Evolutionary conservation across 2,113 vertebrate genomes (phyloP).

Genomic region (Rhinoptilus africanus): DNA sequence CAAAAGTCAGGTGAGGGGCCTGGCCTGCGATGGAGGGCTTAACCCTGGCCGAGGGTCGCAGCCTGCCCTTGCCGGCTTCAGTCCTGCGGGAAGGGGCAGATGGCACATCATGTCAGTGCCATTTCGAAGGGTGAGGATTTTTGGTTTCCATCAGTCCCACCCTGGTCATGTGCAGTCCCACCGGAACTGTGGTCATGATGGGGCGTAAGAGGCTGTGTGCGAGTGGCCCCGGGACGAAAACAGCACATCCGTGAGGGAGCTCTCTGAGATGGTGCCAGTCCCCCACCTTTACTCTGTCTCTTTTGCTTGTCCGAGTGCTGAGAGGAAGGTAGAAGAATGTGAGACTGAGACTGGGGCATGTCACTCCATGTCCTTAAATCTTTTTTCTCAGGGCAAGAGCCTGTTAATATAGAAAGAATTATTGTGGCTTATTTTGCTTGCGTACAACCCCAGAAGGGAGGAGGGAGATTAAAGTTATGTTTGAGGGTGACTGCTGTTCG

Average conservation of each 20-base stretch:
- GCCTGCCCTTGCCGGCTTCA: not conserved
- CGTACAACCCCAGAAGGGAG: not conserved
- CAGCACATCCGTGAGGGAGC: accelerated
- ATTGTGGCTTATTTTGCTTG: not conserved
- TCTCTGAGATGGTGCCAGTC: not conserved
- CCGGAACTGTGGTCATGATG: not conserved
- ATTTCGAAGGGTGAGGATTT: not conserved
- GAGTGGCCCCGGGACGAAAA: not conserved
- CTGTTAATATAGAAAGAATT: not conserved
- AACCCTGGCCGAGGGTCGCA: not conserved
- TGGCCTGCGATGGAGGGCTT: accelerated
- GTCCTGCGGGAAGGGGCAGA: no score
- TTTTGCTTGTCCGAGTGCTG: accelerated
- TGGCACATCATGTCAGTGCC: not conserved
- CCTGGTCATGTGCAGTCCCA: not conserved
- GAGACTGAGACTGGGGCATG: not conserved
- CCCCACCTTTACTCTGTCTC: not conserved
- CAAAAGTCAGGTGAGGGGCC: accelerated
- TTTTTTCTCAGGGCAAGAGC: not conserved
- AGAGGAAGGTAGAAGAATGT: not conserved
- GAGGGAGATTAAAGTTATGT: not conserved
- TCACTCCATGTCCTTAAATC: not conserved
- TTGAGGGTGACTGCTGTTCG: not conserved
- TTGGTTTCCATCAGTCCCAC: not conserved
- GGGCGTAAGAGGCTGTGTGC: no score